A percentile compares a stretch with the other conserved stretches of the same genome.
These are phyloP conservation scores for Gonioctena quinquepunctata DNA, from an alignment of 1,140 invertebrate species.

Conservation along the genomic window DNA sequence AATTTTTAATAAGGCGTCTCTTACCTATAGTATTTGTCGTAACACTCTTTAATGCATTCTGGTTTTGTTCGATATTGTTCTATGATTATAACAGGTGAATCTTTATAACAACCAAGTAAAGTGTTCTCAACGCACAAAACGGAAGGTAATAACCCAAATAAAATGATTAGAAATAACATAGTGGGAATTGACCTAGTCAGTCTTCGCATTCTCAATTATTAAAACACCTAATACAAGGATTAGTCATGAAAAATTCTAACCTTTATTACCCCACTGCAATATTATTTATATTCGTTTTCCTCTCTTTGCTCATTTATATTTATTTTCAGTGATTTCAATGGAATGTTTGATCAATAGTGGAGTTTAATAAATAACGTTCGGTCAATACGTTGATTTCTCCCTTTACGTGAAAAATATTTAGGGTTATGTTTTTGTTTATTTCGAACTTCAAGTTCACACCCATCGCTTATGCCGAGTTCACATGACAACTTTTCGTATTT, in stretches of 20 bases:
- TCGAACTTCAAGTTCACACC: background rate
- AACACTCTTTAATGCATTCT: conserved; percentile 37
- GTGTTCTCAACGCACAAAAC: conserved; percentile 20
- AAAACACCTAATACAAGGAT: background rate
- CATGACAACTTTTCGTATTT: no score
- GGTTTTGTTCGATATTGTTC: conserved; percentile 17
- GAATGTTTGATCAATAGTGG: background rate
- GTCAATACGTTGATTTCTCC: background rate
- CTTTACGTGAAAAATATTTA: background rate
- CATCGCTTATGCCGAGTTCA: no score
- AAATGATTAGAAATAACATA: background rate
- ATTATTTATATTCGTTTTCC: background rate
- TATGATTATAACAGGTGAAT: conserved; percentile 20
- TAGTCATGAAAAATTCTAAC: background rate
- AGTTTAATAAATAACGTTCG: background rate
- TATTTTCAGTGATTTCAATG: background rate
- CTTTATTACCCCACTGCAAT: background rate
- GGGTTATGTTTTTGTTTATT: background rate
- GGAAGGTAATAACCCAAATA: background rate
- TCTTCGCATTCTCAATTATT: background rate
- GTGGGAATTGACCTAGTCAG: background rate
- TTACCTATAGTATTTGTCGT: conserved; percentile 41
- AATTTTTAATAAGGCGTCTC: background rate
- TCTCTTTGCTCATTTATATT: background rate
- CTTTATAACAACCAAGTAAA: conserved; percentile 41